A percentile compares a stretch with the other conserved stretches of the same genome.
Evolutionary conservation across 2,888 invertebrate genomes (phyloP).

Genomic region (Polymixis flavicincta): DNA sequence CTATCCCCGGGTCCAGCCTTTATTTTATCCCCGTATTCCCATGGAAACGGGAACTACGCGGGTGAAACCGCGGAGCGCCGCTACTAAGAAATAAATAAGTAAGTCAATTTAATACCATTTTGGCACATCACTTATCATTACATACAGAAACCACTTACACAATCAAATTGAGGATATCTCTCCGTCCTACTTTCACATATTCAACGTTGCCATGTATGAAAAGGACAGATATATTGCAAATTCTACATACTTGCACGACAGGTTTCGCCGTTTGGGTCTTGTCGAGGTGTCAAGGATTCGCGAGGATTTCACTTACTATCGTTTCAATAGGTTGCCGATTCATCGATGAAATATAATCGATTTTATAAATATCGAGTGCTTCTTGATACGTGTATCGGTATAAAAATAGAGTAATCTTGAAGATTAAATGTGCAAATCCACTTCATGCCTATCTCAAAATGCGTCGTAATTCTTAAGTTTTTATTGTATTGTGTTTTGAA

Average conservation of each 20-base stretch:
- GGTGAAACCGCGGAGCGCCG: too few relatives aligned
- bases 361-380: conserved; percentile 1
- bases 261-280: conserved; percentile 26
- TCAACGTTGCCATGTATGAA: neutral
- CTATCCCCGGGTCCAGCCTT: too few relatives aligned
- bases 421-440: conserved; percentile 39
- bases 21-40: too few relatives aligned
- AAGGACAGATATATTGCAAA: conserved; percentile 28
- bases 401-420: conserved; percentile 30
- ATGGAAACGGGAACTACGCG: too few relatives aligned
- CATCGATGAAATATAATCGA: conserved; percentile 28
- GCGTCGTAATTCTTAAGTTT: neutral
- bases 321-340: conserved; percentile 8
- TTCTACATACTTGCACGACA: conserved; percentile 37
- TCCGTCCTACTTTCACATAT: conserved; percentile 20
- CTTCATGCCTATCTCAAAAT: conserved; percentile 20
- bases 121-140: conserved; percentile 19
- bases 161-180: conserved; percentile 26
- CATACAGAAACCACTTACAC: conserved; percentile 3
- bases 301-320: conserved; percentile 59
- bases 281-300: conserved; percentile 46
- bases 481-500: conserved; percentile 12
- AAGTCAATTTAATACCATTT: conserved; percentile 6
- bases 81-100: conserved; percentile 2
- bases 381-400: neutral